Evolutionary conservation across 2,797 vertebrate genomes (phyloP).

Genomic region (Australoheros facetus): DNA sequence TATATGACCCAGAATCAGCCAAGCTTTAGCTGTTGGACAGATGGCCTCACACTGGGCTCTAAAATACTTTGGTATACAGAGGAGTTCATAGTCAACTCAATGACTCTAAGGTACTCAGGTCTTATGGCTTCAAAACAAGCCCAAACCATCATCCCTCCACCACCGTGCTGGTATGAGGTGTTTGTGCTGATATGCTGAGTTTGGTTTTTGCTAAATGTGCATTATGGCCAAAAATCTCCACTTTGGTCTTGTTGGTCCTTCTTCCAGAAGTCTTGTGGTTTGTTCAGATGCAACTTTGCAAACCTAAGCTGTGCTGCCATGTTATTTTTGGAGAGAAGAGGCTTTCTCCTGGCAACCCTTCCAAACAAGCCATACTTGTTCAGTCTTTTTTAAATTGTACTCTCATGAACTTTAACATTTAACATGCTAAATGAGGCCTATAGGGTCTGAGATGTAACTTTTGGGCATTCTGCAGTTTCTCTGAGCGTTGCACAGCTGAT

Average conservation of each 20-base stretch:
- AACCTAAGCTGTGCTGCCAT: background rate
- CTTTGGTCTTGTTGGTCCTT: background rate
- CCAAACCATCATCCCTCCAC: background rate
- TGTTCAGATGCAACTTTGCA: conserved; percentile 2
- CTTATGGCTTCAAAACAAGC: background rate
- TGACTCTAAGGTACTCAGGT: background rate
- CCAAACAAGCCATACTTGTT: background rate
- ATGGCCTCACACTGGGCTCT: background rate
- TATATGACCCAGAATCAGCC: background rate
- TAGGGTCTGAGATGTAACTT: background rate
- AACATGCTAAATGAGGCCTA: background rate
- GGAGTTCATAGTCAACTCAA: background rate
- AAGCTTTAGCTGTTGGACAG: background rate
- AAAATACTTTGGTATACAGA: too few relatives aligned
- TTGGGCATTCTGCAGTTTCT: background rate
- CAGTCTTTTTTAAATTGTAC: background rate
- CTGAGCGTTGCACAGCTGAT: fast-evolving
- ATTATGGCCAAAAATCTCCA: background rate
- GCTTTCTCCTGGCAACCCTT: background rate
- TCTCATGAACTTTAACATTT: background rate
- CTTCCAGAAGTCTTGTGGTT: background rate
- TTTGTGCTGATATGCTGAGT: background rate
- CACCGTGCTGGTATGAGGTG: background rate
- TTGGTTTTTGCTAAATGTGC: background rate
- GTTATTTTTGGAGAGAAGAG: background rate